Base-by-base conservation (phyloP, 1,140 invertebrate species). In the Fopius arisanus region DNA sequence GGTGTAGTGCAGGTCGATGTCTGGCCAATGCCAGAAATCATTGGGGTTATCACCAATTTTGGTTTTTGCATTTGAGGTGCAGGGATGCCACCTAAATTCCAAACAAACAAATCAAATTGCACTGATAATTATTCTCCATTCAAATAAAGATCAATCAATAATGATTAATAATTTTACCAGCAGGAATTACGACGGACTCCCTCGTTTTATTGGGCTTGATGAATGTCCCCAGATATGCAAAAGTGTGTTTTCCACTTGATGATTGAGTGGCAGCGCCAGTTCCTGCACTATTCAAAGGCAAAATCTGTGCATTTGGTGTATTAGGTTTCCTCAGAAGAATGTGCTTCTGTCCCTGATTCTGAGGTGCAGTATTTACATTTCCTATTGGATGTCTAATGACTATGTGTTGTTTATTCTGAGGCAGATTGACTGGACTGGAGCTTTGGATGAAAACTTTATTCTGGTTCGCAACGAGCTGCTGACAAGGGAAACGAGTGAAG, bases 11-110 rank as follows among this genome's bases (percentile, higher is more conserved):
- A 87, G 4, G 84, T 87, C 2, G 87, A 81, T 29, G 87, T 89
- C 70, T 86, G 85, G 26, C 86, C 80, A 70, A 88, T 74, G 48
- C 83, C 81, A n/a, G 87, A 84, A 72, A 87, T 81, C 63, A 88
- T 86, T 48, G 87, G 84, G 54, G 87, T 84, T 68, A 88, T 86
- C 31, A 89, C 85, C 43, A 90, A 70, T 80, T 90, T 90, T n/a
- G 87, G 87, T 78, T 90, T 90, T n/a, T 72, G 54, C 73, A 86
- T 81, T 68, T 88, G 88, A 31, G 84, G 78, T 26, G 79, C 74
- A 51, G 82, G 80, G 67, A 87, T 54, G 28, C 80, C 69, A 19
- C 83, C 84, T 84, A 43, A 69, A 43, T 59, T 40, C 40, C 28
- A 29, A 21, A 70, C 43, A 40, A 41, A 70, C 12, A 72, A 63